Base-by-base conservation (phyloP, 2,888 invertebrate genomes). In the Drosophila imparisetae region DNA sequence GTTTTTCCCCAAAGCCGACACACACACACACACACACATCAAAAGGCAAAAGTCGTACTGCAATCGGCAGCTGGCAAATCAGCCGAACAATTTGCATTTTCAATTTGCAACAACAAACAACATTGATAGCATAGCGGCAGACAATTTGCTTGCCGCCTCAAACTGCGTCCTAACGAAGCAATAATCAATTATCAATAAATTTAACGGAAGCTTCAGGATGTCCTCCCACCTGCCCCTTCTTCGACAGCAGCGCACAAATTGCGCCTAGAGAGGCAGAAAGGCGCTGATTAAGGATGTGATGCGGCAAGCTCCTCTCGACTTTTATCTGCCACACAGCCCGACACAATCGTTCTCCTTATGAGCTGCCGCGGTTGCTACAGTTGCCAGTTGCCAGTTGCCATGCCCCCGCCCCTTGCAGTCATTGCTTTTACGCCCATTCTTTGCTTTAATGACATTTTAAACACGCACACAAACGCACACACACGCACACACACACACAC, bases 111-210 rank as follows among this genome's bases (percentile, higher is more conserved):
- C 89, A 77, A 90, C 89, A 65, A 75, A 53, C 57, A 72, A 50
- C 62, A 36, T 36, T 66, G 63, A 57, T 34, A 64, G 53, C 54
- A 49, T n/a, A 48, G 5, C 54, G 4, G 15, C 11, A 55, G 50
- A 55, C 75, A 80, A 80, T 67, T 61, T 61, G 49, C 50, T 54
- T 60, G 76, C 36, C 21, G 45, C 55, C 66, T 65, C 54, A 72
- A 81, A 81, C 79, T 75, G 86, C 74, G 72, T 71, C 72, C 90
- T 86, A 86, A 86, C 90, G 89, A 90, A 86, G 89, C 90, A 89
- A 89, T 91, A 89, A 91, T 90, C 89, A 90, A 91, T 91, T 91
- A 90, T 90, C 88, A 87, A 90, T 90, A 90, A 91, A 91, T 91
- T 89, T 79, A 45, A 78, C 70, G 64, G 55, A 75, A 75, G 55